Evolutionary conservation across 37 sponge, comb jelly and placozoan species (phyloP), one percentile per base, ranked within the genome.

Genomic region (Ephydatia muelleri): DNA sequence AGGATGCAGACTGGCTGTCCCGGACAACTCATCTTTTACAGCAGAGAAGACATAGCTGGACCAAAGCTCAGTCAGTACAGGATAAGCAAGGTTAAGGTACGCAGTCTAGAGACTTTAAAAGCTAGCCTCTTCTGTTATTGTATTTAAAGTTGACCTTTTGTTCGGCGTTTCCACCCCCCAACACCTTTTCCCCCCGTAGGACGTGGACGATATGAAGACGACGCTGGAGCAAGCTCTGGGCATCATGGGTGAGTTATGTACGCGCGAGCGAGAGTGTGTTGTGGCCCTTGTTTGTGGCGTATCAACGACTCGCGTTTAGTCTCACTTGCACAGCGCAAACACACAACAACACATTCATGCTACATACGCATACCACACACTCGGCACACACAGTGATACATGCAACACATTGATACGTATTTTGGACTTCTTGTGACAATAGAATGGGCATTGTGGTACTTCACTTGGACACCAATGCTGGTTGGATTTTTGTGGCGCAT

Each of bases 21-120:
- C 19, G 94, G 77, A n/a, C 66, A 88, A 66, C 80, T 94, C 28
- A 94, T 94, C 22, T 85, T 64, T 38, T 94, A 94, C 81, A 87
- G 40, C 37, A 33, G 94, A 8, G 30, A 65, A 21, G 93, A 94
- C 68, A 72, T 71, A 8, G 36, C 66, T 27, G 93, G 90, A 38
- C 94, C 94, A 6, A 94, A 94, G 38, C 82, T 84, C n/a, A 80
- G 80, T 28, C 73, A 88, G 31, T 94, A 67, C 74, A 85, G 23
- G 48, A 84, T 85, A 16, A 70, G 86, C 28, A 80, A 8, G 0
- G 48, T 71, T 25, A 69, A 83, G 84, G 91, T 85, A 65, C 6
- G 65, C n/a, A 9, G 75, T 79, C 66, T 79, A 13, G 33, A 29
- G 57, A 30, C 57, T 35, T 49, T 26, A 14, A 16, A 35, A 12